These are phyloP conservation scores for Euura lappo DNA, from an alignment of 1,140 invertebrate genomes.

Conservation along the genomic window DNA sequence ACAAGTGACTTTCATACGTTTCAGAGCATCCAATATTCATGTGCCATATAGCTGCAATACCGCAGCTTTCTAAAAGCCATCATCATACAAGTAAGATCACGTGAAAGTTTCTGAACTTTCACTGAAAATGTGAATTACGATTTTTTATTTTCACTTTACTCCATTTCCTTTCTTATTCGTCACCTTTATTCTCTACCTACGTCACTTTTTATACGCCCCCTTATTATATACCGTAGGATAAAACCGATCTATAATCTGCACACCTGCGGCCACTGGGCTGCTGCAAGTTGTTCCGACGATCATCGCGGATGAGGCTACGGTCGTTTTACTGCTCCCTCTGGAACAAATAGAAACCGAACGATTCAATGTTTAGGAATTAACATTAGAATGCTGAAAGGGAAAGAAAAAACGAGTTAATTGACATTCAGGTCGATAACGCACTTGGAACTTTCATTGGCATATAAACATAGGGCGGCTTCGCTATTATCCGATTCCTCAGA, in stretches of 20 bases:
- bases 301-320: conserved; percentile 27
- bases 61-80: neutral
- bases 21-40: neutral
- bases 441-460: conserved; percentile 27
- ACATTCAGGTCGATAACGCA: conserved; percentile 25
- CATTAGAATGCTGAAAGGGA: neutral
- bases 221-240: neutral
- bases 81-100: neutral
- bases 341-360: conserved; percentile 23
- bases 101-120: conserved; percentile 43
- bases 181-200: neutral
- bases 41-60: neutral
- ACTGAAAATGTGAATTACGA: conserved; percentile 21
- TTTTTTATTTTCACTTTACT: conserved; percentile 16
- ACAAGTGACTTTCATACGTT: neutral
- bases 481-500: neutral
- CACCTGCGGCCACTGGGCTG: conserved; percentile 7
- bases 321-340: conserved; percentile 35
- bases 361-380: neutral
- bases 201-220: neutral
- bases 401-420: no score
- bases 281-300: conserved; percentile 17
- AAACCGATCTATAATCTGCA: conserved; percentile 6
- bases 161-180: neutral
- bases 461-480: conserved; percentile 7